Evolutionary conservation across 2,888 invertebrate genomes (phyloP).

Genomic region (Chironomus tentans): DNA sequence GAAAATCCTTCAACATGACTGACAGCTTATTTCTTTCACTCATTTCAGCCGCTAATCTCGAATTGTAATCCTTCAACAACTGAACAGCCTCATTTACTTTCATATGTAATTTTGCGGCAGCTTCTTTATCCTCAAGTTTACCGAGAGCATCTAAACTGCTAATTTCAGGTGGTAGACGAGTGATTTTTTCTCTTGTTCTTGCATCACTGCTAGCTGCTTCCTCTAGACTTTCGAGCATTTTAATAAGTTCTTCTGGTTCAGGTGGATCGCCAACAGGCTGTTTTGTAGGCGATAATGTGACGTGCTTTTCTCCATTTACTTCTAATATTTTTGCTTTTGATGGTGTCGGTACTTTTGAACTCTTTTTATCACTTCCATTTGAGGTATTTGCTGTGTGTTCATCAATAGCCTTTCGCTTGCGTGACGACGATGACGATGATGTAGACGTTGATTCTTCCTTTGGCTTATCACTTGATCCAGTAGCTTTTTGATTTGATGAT

Average conservation of each 20-base stretch:
- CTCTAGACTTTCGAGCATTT: conserved; percentile 75
- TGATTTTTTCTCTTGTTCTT: conserved; percentile 82
- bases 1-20: conserved; percentile 79
- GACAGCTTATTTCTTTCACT: conserved; percentile 80
- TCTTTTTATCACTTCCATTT: conserved; percentile 37
- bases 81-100: conserved; percentile 64
- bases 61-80: conserved; percentile 81
- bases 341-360: conserved; percentile 33
- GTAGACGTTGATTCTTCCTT: conserved; percentile 29
- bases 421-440: conserved; percentile 31
- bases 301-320: conserved; percentile 64
- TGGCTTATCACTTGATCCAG: conserved; percentile 1
- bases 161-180: conserved; percentile 87
- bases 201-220: conserved; percentile 95
- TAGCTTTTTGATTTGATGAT: too few relatives aligned
- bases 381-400: conserved; percentile 45
- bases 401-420: conserved; percentile 35
- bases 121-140: conserved; percentile 76
- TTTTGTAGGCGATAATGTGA: conserved; percentile 67
- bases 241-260: conserved; percentile 86
- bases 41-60: conserved; percentile 75
- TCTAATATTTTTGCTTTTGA: conserved; percentile 49
- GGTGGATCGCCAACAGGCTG: conserved; percentile 73
- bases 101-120: conserved; percentile 65
- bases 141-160: conserved; percentile 80